phyloP scores from a whole-genome alignment of 2,113 vertebrate genomes.

The Noctilio leporinus region DNA sequence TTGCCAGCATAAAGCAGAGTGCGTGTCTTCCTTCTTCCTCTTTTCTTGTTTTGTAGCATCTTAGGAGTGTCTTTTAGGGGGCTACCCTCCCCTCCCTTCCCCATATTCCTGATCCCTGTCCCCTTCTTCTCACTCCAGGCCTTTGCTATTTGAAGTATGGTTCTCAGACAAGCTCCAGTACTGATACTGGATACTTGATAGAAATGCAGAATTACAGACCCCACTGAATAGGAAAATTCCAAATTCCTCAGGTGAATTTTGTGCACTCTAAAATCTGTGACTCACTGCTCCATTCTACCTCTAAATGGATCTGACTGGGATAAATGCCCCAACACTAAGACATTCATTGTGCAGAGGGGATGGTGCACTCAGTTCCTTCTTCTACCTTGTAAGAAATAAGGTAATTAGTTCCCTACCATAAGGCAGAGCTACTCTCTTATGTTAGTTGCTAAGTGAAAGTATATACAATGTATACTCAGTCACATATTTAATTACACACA shows the following conservation, averaged over 20 bases:
- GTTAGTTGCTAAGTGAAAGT: slow-evolving; percentile 10
- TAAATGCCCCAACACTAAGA: background rate
- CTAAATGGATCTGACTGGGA: background rate
- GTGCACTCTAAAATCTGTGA: background rate
- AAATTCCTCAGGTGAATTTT: background rate
- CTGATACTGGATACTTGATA: background rate
- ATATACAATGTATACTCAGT: background rate
- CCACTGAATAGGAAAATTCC: background rate
- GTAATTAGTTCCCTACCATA: background rate
- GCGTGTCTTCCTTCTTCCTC: background rate
- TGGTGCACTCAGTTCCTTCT: background rate
- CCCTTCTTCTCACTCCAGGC: background rate
- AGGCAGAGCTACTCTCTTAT: background rate
- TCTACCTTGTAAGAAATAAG: background rate
- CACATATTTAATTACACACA: background rate
- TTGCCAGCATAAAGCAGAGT: background rate
- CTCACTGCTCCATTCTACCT: background rate
- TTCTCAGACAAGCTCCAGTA: background rate
- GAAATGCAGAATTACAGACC: background rate
- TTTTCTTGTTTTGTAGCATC: background rate
- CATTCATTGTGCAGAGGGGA: background rate
- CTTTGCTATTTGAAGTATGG: background rate
- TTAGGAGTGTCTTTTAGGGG: background rate
- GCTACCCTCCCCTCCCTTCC: background rate
- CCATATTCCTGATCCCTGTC: background rate